Conservation (phyloP, 2,113 vertebrate species). For the Eurystomus gularis region DNA sequence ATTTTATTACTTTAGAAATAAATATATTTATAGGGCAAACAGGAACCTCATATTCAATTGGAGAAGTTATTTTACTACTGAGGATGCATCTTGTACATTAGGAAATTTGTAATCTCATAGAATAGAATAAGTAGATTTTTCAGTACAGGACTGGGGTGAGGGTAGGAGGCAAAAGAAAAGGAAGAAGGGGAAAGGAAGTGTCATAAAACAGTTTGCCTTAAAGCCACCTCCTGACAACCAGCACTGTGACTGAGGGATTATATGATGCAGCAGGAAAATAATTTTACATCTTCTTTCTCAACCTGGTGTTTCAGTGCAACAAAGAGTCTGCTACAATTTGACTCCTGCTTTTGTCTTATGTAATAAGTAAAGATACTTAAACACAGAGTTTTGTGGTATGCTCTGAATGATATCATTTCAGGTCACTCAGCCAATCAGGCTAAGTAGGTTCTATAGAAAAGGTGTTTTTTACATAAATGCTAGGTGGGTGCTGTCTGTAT, state of each 20-base stretch:
- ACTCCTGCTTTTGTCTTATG: neutral
- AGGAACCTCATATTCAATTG: neutral
- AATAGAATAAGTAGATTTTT: neutral
- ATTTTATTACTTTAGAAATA: slow-evolving; percentile 14
- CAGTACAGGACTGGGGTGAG: neutral
- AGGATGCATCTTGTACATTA: neutral
- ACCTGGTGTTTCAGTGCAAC: neutral
- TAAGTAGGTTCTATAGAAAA: neutral
- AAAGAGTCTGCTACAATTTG: neutral
- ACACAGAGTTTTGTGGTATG: neutral
- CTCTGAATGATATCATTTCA: neutral
- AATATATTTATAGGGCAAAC: neutral
- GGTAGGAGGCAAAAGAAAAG: neutral
- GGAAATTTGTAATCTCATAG: neutral
- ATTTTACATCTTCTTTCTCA: neutral
- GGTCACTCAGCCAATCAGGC: neutral
- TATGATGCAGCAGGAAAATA: neutral
- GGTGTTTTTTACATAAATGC: accelerated
- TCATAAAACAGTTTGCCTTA: neutral
- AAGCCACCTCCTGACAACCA: neutral
- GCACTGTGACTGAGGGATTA: neutral
- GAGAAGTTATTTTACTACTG: neutral
- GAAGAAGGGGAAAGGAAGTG: neutral
- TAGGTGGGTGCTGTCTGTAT: neutral
- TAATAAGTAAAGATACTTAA: neutral